A percentile compares a stretch with the other conserved stretches of the same genome.
phyloP scores from a whole-genome alignment of 2,113 vertebrate genomes.

The Lamprotornis superbus region DNA sequence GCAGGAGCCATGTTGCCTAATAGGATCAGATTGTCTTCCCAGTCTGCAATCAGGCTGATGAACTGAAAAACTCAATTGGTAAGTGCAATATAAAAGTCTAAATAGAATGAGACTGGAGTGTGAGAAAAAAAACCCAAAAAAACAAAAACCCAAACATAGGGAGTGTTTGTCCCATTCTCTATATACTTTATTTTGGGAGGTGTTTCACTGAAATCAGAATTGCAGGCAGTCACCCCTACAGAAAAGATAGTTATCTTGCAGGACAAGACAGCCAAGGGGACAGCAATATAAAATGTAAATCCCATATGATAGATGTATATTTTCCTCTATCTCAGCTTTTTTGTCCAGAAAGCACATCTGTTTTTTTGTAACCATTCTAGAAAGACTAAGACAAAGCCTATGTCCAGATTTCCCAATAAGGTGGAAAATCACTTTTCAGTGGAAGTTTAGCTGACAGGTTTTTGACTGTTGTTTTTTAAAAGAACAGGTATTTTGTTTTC shows the following conservation, averaged over 20 bases:
- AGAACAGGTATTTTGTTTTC: background rate
- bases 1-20: background rate
- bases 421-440: background rate
- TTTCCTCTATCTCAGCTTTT: background rate
- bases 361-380: background rate
- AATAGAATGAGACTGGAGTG: rapidly evolving
- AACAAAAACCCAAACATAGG: background rate
- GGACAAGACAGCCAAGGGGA: background rate
- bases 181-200: background rate
- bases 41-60: background rate
- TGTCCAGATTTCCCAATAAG: background rate
- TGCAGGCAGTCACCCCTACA: background rate
- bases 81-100: background rate
- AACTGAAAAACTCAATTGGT: background rate
- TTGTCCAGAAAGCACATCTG: background rate
- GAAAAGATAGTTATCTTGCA: background rate
- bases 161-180: background rate
- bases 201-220: background rate
- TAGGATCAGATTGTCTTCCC: background rate
- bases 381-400: background rate
- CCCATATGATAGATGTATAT: background rate
- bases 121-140: background rate
- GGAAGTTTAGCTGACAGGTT: background rate
- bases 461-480: background rate
- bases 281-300: background rate